phyloP scores from a whole-genome alignment of 2,888 invertebrate species.

The Germaria angustata region DNA sequence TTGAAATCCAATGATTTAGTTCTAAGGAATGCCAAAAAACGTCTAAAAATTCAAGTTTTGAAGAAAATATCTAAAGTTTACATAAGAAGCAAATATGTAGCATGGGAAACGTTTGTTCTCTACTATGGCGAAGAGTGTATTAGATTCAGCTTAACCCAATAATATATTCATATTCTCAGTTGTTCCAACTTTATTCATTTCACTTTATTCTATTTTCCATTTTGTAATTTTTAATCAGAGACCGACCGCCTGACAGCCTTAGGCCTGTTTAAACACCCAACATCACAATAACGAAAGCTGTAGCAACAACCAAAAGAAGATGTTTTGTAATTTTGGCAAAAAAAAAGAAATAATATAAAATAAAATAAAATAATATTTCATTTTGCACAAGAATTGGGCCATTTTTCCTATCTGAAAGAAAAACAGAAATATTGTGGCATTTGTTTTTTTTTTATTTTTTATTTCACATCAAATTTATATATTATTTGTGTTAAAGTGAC shows the following conservation, averaged over 20 bases:
- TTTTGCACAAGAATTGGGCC: not conserved
- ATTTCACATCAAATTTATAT: not conserved
- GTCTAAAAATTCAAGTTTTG: too few relatives aligned
- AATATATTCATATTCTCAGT: too few relatives aligned
- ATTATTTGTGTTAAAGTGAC: not conserved
- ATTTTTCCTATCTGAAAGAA: too few relatives aligned
- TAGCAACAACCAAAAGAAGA: slow-evolving; percentile 16
- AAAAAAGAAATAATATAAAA: not conserved
- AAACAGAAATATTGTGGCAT: not conserved
- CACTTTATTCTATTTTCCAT: slow-evolving; percentile 16
- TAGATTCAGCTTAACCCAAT: too few relatives aligned
- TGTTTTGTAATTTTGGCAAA: slow-evolving; percentile 13
- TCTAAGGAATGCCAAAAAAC: too few relatives aligned
- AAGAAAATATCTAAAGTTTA: too few relatives aligned
- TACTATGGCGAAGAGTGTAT: too few relatives aligned
- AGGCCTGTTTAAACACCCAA: slow-evolving; percentile 27
- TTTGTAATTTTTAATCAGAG: slow-evolving; percentile 42
- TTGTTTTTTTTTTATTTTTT: not conserved
- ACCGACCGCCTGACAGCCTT: slow-evolving; percentile 1
- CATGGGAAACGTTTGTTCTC: too few relatives aligned
- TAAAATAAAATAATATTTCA: not conserved
- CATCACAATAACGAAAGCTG: not conserved
- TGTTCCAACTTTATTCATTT: too few relatives aligned
- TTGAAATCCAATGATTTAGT: too few relatives aligned
- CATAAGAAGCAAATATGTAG: too few relatives aligned